These are phyloP conservation scores for Pseudeuparius sepicola DNA, from an alignment of 2,888 invertebrate genomes.

Conservation along the genomic window DNA sequence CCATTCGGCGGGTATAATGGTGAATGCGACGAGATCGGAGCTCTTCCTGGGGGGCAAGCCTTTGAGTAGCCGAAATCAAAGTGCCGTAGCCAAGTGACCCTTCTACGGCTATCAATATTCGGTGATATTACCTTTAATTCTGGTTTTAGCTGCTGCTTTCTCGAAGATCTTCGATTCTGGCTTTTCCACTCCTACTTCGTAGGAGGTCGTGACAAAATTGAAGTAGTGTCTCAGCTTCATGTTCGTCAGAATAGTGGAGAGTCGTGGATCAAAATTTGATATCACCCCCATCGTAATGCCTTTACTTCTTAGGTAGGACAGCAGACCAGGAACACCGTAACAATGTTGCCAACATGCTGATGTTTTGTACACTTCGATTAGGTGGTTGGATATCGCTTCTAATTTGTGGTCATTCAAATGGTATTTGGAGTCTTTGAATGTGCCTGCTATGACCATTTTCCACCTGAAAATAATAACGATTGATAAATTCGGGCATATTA, in stretches of 20 bases:
- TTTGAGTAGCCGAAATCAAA: too few species aligned
- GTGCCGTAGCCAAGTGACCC: too few species aligned
- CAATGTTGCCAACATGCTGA: constrained; percentile 63
- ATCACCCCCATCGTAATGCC: constrained; percentile 59
- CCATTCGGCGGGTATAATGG: too few species aligned
- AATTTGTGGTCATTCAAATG: constrained; percentile 37
- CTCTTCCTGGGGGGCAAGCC: too few species aligned
- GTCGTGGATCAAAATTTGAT: constrained; percentile 81
- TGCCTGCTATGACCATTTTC: constrained; percentile 54
- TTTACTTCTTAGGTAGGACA: constrained; percentile 46
- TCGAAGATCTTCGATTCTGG: constrained; percentile 66
- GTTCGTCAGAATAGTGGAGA: constrained; percentile 56
- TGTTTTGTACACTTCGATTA: constrained; percentile 63
- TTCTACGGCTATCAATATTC: too few species aligned
- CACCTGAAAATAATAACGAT: constrained; percentile 42
- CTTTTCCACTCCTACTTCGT: constrained; percentile 62
- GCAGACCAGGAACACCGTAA: constrained; percentile 54
- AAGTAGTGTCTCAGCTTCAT: constrained; percentile 61
- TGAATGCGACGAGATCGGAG: too few species aligned
- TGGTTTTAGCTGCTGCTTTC: constrained; percentile 45
- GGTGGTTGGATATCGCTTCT: constrained; percentile 44
- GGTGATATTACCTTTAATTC: too few species aligned
- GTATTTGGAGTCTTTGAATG: constrained; percentile 48
- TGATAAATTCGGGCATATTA: too few species aligned
- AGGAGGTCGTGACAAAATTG: constrained; percentile 72